phyloP scores from a whole-genome alignment of 2,888 invertebrate genomes.

The Trileptium ribeirensis region DNA sequence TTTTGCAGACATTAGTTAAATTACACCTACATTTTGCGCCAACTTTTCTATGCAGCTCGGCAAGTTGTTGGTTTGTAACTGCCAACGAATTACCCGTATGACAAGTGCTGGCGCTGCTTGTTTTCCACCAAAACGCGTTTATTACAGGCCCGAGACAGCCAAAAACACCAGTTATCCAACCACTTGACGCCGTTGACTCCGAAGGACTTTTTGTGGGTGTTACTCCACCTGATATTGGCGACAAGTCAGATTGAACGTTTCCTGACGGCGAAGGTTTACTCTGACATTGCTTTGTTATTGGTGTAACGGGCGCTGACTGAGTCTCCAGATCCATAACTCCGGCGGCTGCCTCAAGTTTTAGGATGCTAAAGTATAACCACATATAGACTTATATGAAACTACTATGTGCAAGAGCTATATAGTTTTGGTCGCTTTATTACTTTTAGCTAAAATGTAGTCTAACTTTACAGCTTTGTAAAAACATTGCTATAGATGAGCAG shows the following conservation, averaged over 20 bases:
- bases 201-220: neutral
- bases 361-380: neutral
- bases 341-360: neutral
- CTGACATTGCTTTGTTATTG: neutral
- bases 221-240: neutral
- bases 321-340: neutral
- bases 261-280: neutral
- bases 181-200: neutral
- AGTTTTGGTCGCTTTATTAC: too few relatives aligned
- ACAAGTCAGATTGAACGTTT: neutral
- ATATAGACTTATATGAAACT: too few relatives aligned
- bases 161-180: neutral
- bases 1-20: too few relatives aligned
- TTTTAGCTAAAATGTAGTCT: too few relatives aligned
- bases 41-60: conserved; percentile 8
- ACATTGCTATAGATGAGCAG: too few relatives aligned
- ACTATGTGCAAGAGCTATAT: too few relatives aligned
- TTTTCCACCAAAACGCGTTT: neutral
- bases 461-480: too few relatives aligned
- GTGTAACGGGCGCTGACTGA: conserved; percentile 15
- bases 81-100: neutral
- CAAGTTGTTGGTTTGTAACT: neutral
- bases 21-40: neutral
- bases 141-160: neutral
- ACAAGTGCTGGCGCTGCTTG: neutral